A percentile compares a stretch with the other conserved stretches of the same genome.
phyloP scores from a whole-genome alignment of 2,888 invertebrate genomes.

The Meteorus cinctellus region DNA sequence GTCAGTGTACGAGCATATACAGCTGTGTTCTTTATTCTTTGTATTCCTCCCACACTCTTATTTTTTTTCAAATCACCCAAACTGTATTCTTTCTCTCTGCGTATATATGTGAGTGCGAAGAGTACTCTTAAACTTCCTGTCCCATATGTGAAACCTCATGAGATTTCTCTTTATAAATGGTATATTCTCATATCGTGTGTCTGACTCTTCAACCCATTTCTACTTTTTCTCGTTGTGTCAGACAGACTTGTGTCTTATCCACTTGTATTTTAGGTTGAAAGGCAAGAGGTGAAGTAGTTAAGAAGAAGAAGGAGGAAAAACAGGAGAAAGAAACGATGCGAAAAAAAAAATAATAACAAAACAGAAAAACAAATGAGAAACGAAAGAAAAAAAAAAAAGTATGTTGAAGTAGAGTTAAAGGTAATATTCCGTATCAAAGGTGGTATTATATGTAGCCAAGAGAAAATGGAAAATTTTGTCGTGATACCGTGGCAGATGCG shows the following conservation, averaged over 20 bases:
- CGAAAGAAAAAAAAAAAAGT: conserved; percentile 6
- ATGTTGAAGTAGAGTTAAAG: conserved; percentile 12
- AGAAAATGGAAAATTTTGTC: conserved; percentile 37
- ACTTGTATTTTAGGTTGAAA: conserved; percentile 30
- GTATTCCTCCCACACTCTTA: conserved; percentile 38
- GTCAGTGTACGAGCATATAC: conserved; percentile 46
- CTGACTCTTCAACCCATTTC: not conserved
- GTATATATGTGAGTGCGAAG: conserved; percentile 35
- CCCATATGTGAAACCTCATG: conserved; percentile 31
- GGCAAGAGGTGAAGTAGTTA: conserved; percentile 6
- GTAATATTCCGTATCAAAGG: conserved; percentile 31
- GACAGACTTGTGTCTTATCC: conserved; percentile 25
- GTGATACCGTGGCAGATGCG: conserved; percentile 48
- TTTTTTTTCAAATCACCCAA: conserved; percentile 36
- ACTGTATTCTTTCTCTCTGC: not conserved
- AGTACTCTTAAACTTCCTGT: conserved; percentile 45
- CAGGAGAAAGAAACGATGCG: not conserved
- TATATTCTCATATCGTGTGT: conserved; percentile 26
- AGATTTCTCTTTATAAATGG: conserved; percentile 24
- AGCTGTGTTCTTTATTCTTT: conserved; percentile 44
- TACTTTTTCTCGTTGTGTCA: conserved; percentile 16
- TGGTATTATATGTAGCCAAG: conserved; percentile 13
- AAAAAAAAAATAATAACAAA: not conserved
- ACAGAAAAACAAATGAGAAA: not conserved
- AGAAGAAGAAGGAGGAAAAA: not conserved